phyloP scores from a whole-genome alignment of 2,797 vertebrate species.

The Takifugu ocellatus region DNA sequence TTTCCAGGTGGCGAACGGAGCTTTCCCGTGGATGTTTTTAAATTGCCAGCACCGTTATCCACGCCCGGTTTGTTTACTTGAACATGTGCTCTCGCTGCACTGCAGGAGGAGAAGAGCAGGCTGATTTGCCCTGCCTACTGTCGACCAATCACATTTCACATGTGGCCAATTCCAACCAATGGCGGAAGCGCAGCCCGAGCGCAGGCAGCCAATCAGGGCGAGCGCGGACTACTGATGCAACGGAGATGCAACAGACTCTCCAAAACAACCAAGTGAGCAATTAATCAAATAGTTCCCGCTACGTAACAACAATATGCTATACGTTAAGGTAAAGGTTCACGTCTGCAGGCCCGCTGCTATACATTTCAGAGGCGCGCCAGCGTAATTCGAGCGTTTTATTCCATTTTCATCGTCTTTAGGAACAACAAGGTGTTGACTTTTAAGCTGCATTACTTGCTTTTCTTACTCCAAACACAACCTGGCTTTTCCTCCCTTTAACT shows the following conservation, averaged over 20 bases:
- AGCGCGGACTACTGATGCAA: conserved; percentile 79
- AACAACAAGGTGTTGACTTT: no score
- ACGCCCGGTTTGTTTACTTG: conserved; percentile 77
- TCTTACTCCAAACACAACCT: no score
- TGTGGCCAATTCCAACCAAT: conserved; percentile 63
- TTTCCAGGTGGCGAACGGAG: no score
- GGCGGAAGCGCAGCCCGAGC: conserved; percentile 18
- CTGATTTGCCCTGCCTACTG: conserved; percentile 53
- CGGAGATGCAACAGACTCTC: conserved; percentile 74
- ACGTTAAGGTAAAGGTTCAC: neutral
- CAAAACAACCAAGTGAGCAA: conserved; percentile 64
- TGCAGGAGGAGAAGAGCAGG: conserved; percentile 48
- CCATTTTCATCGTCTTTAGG: no score
- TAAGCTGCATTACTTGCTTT: no score
- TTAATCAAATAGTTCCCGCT: conserved; percentile 69
- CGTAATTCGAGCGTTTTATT: neutral
- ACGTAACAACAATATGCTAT: conserved; percentile 37
- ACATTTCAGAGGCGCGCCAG: neutral
- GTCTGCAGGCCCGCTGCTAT: neutral
- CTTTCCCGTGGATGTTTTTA: neutral
- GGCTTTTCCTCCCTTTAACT: no score
- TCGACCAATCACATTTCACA: conserved; percentile 69
- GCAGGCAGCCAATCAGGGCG: conserved; percentile 63
- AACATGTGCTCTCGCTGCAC: conserved; percentile 75
- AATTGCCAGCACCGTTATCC: conserved; percentile 26